Evolutionary conservation across 2,888 invertebrate genomes (phyloP).

Genomic region (Orthosia gothica): DNA sequence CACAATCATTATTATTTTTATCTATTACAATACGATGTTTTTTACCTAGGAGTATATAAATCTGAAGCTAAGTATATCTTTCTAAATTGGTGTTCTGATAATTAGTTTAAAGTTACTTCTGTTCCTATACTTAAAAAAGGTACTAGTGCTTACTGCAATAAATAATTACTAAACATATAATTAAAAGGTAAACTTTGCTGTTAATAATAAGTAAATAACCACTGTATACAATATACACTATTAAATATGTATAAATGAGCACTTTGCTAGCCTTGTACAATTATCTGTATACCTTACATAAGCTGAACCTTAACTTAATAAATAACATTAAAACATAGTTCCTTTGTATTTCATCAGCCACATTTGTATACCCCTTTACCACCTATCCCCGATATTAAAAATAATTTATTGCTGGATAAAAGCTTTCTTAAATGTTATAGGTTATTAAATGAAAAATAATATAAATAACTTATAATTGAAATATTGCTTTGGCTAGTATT

Average conservation of each 20-base stretch:
- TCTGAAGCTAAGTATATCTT: background rate
- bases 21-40: background rate
- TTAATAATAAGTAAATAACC: constrained; percentile 14
- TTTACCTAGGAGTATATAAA: background rate
- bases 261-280: constrained; percentile 14
- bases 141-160: constrained; percentile 17
- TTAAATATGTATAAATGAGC: constrained; percentile 46
- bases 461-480: constrained; percentile 29
- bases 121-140: constrained; percentile 8
- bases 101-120: constrained; percentile 10
- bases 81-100: constrained; percentile 2
- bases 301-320: constrained; percentile 14
- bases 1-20: background rate
- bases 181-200: constrained; percentile 11
- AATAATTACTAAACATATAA: constrained; percentile 22
- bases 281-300: constrained; percentile 12
- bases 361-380: background rate
- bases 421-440: constrained; percentile 2
- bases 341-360: constrained; percentile 15
- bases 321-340: background rate
- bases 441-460: constrained; percentile 15
- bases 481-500: constrained; percentile 54
- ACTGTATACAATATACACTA: constrained; percentile 8
- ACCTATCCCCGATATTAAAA: background rate
- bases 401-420: constrained; percentile 1